Evolutionary conservation across 2,113 vertebrate species (phyloP).

Genomic region (Alaudala cheleensis): DNA sequence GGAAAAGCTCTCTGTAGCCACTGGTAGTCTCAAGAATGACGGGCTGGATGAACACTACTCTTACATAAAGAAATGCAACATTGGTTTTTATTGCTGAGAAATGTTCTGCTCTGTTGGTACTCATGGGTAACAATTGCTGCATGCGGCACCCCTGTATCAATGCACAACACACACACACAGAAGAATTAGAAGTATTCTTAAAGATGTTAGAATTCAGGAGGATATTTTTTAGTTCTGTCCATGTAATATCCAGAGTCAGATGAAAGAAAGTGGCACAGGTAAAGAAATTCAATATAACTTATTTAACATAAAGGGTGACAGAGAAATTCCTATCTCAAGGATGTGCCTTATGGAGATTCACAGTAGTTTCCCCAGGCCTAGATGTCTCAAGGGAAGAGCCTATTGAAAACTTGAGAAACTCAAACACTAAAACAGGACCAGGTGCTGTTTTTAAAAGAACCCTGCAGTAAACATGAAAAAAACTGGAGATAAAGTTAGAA

Average conservation of each 20-base stretch:
- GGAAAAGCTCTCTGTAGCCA: background rate
- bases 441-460: background rate
- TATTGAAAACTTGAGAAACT: background rate
- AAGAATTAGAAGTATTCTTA: background rate
- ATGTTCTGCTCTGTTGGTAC: background rate
- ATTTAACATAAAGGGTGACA: background rate
- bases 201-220: background rate
- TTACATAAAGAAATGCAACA: background rate
- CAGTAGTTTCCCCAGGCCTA: background rate
- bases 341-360: background rate
- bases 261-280: background rate
- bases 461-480: background rate
- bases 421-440: background rate
- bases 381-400: background rate
- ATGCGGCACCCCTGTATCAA: accelerated
- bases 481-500: background rate
- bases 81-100: background rate
- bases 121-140: background rate
- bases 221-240: background rate
- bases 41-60: too few species aligned
- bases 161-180: background rate
- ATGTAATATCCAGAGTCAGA: background rate
- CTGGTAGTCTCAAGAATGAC: background rate
- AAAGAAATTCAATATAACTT: background rate
- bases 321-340: background rate